These are phyloP conservation scores for Corella eumyota DNA, from an alignment of 23 tunicate genomes.

Conservation along the genomic window DNA sequence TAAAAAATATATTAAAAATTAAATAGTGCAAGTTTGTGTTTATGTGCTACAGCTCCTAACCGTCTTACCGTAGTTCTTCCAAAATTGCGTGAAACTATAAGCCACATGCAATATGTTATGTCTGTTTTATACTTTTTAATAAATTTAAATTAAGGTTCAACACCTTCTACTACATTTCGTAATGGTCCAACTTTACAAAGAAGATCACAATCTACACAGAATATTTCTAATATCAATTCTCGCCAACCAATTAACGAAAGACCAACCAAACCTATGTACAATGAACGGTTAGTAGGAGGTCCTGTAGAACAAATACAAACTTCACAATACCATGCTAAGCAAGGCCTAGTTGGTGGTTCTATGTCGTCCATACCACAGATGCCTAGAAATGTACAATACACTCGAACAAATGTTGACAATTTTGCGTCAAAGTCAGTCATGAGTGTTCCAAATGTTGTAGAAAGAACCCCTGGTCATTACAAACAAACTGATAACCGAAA, in stretches of 20 bases:
- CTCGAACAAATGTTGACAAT: neutral
- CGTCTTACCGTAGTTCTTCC: no score
- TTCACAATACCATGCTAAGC: conserved; percentile 3
- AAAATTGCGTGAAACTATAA: no score
- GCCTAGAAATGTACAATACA: conserved; percentile 9
- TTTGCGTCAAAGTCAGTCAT: neutral
- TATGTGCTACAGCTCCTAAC: no score
- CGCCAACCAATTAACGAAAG: conserved; percentile 12
- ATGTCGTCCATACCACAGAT: conserved; percentile 56
- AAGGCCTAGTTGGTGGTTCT: conserved; percentile 39
- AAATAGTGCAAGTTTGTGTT: no score
- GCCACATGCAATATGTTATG: no score
- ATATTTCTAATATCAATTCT: conserved; percentile 12
- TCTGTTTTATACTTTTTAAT: no score
- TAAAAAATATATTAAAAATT: no score
- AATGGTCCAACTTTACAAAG: conserved; percentile 87
- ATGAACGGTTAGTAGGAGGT: conserved; percentile 9
- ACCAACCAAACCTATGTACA: neutral
- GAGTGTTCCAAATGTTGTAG: conserved; percentile 9
- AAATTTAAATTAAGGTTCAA: neutral
- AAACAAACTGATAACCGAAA: neutral
- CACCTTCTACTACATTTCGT: conserved; percentile 10
- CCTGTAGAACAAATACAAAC: neutral
- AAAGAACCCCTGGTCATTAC: neutral
- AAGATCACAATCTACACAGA: conserved; percentile 34